These are phyloP conservation scores for Drosophila grimshawi DNA, from an alignment of 1,140 invertebrate species.

Conservation along the genomic window DNA sequence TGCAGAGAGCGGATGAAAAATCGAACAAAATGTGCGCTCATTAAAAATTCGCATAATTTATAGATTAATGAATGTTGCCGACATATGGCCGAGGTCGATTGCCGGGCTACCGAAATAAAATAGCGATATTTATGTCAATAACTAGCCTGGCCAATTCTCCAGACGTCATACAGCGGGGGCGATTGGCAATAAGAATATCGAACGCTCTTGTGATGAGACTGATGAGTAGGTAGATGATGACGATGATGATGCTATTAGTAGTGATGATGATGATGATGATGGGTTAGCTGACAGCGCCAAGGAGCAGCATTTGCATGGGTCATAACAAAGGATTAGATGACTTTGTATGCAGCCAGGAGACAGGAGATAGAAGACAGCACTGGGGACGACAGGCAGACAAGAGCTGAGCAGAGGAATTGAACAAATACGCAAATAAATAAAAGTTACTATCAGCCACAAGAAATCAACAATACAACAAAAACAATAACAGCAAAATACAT, in stretches of 20 bases:
- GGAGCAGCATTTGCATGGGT: slow-evolving; percentile 39
- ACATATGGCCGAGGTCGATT: slow-evolving; percentile 47
- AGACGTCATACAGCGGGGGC: slow-evolving; percentile 45
- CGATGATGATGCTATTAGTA: too few relatives aligned
- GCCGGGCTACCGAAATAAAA: slow-evolving; percentile 78
- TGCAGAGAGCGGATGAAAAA: slow-evolving; percentile 58
- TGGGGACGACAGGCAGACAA: too few relatives aligned
- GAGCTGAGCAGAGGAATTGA: slow-evolving; percentile 5
- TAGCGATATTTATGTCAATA: slow-evolving; percentile 71
- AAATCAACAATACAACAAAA: slow-evolving; percentile 46
- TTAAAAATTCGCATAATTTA: slow-evolving; percentile 84
- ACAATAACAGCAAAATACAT: slow-evolving; percentile 1
- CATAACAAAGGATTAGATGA: slow-evolving; percentile 63
- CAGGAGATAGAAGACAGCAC: slow-evolving; percentile 1
- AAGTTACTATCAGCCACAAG: slow-evolving; percentile 61
- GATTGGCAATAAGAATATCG: slow-evolving; percentile 44
- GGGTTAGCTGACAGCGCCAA: slow-evolving; percentile 42
- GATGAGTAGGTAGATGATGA: too few relatives aligned
- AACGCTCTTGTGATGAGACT: neutral
- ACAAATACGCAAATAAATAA: slow-evolving; percentile 65
- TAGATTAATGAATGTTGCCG: slow-evolving; percentile 78
- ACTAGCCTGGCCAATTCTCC: neutral
- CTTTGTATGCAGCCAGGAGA: neutral
- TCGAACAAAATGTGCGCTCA: slow-evolving; percentile 82
- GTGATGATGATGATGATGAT: slow-evolving; percentile 40